Conservation (phyloP, 2,888 invertebrate genomes). For the Bembecia ichneumoniformis region DNA sequence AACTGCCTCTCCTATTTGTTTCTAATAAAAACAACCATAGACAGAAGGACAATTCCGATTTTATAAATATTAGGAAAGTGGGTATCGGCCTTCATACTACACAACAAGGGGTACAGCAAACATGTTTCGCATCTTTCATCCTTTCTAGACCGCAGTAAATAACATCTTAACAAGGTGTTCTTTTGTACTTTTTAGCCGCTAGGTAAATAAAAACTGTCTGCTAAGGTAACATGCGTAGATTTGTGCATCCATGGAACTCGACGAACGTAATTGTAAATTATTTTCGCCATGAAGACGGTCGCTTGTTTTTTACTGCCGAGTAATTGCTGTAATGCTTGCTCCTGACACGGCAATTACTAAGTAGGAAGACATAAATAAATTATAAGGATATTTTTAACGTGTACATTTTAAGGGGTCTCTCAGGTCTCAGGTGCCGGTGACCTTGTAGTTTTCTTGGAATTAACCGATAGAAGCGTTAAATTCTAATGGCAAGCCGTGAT, state of each 20-base stretch:
- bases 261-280: neutral
- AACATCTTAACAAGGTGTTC: neutral
- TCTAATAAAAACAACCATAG: too few species aligned
- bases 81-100: too few species aligned
- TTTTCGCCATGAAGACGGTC: neutral
- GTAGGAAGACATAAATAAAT: neutral
- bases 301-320: neutral
- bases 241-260: neutral
- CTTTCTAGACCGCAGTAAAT: neutral
- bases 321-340: neutral
- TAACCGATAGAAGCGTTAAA: too few species aligned
- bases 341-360: neutral
- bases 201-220: neutral
- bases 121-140: neutral
- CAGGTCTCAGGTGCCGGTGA: too few species aligned
- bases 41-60: too few species aligned
- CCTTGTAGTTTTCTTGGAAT: too few species aligned
- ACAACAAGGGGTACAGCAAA: neutral
- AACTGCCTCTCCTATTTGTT: too few species aligned
- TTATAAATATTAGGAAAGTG: too few species aligned
- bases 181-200: neutral
- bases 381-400: neutral
- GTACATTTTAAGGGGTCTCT: too few species aligned
- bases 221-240: neutral
- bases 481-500: too few species aligned